A percentile compares a stretch with the other conserved stretches of the same genome.
phyloP scores from a whole-genome alignment of 2,113 vertebrate genomes.

The Cyphomyrus plagiostoma region DNA sequence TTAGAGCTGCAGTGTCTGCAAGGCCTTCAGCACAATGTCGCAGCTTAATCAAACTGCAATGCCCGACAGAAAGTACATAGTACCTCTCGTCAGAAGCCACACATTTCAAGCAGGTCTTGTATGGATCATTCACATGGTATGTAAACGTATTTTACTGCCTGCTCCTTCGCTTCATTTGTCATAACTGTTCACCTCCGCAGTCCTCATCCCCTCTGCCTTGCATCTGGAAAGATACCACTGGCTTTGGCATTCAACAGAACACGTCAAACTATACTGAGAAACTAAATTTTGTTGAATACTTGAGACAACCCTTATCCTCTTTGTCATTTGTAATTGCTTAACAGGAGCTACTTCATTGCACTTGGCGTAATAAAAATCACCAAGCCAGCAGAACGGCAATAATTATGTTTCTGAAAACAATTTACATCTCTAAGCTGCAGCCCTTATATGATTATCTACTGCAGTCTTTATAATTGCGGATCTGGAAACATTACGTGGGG shows the following conservation, averaged over 20 bases:
- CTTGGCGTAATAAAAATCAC: background rate
- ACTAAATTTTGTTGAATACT: background rate
- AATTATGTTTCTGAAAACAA: background rate
- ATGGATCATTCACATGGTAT: background rate
- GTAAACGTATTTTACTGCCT: conserved; percentile 10
- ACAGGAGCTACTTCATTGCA: background rate
- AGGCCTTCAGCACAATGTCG: background rate
- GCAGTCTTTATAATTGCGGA: background rate
- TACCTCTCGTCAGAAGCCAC: background rate
- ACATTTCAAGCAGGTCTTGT: conserved; percentile 6
- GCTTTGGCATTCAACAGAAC: background rate
- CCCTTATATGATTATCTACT: background rate
- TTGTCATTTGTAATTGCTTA: conserved; percentile 6
- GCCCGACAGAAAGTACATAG: background rate
- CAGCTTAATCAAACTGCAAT: background rate
- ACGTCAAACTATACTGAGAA: background rate
- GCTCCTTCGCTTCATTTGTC: conserved; percentile 12
- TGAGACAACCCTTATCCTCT: background rate
- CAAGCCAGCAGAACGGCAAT: conserved; percentile 2
- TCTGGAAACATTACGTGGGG: background rate
- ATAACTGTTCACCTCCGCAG: background rate
- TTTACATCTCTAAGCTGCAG: background rate
- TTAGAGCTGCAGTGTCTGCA: background rate
- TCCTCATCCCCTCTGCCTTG: background rate
- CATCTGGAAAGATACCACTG: background rate